phyloP scores from a whole-genome alignment of 1,140 invertebrate species.

The Drosophila melanogaster region DNA sequence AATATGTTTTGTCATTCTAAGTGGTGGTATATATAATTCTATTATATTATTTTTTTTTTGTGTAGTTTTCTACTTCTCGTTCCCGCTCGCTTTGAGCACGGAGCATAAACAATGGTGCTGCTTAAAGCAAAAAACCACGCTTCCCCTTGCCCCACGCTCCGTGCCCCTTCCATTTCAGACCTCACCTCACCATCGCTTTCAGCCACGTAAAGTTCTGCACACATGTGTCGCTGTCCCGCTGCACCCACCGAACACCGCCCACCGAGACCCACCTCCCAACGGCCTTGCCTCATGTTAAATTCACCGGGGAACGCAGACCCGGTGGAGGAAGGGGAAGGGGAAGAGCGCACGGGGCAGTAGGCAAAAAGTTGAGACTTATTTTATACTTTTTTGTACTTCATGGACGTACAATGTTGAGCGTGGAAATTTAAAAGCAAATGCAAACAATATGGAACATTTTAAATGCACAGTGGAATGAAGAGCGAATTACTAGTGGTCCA shows the following conservation, averaged over 20 bases:
- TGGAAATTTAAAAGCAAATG: constrained; percentile 73
- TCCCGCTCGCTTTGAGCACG: constrained; percentile 1
- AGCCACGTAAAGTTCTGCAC: constrained; percentile 39
- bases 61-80: constrained; percentile 5
- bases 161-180: background rate
- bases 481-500: background rate
- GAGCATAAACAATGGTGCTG: constrained; percentile 63
- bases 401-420: constrained; percentile 51
- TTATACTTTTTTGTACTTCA: constrained; percentile 33
- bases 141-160: constrained; percentile 5
- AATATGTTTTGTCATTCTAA: background rate
- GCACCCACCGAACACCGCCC: constrained; percentile 7
- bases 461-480: constrained; percentile 57
- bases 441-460: constrained; percentile 74
- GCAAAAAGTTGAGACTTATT: constrained; percentile 56
- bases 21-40: background rate
- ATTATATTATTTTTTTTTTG: background rate
- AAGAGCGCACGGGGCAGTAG: constrained; percentile 33
- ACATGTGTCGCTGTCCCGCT: constrained; percentile 55
- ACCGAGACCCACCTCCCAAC: constrained; percentile 5
- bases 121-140: constrained; percentile 60
- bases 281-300: constrained; percentile 61
- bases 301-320: constrained; percentile 32
- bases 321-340: background rate
- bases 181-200: constrained; percentile 10